Percentiles rank a stretch among this genome's conserved stretches.
Conservation (phyloP, 92 coral and sea anemone species). For the Micromussa lordhowensis region DNA sequence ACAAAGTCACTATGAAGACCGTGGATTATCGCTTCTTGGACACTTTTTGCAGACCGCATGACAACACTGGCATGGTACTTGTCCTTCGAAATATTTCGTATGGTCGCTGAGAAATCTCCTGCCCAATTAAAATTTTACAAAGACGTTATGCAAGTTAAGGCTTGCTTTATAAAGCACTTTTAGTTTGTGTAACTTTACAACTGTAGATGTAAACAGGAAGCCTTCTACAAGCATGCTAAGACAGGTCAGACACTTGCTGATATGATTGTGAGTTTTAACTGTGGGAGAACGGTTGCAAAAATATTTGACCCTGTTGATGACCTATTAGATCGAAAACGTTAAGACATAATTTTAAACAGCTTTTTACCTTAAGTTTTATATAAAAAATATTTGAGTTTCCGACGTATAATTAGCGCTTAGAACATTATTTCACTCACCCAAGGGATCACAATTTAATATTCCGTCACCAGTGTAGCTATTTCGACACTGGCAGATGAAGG, state of each 20-base stretch:
- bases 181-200: too few species aligned
- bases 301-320: too few species aligned
- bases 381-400: background rate
- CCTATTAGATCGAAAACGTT: too few species aligned
- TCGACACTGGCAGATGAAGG: constrained; percentile 13
- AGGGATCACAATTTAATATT: background rate
- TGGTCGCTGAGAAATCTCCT: constrained; percentile 33
- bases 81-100: constrained; percentile 34
- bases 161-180: too few species aligned
- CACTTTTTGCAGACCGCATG: constrained; percentile 20
- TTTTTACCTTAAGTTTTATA: too few species aligned
- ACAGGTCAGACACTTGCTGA: background rate
- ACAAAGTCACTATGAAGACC: background rate
- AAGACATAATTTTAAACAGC: too few species aligned
- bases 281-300: background rate
- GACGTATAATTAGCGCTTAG: background rate
- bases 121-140: background rate
- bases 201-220: too few species aligned
- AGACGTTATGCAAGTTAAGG: background rate
- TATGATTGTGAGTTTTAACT: too few species aligned
- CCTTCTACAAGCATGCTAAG: background rate
- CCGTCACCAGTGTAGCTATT: constrained; percentile 9
- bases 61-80: constrained; percentile 24
- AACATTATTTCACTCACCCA: background rate
- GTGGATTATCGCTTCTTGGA: constrained; percentile 11